Base-by-base conservation (phyloP, 1,140 invertebrate species). In the Antheraea pernyi region DNA sequence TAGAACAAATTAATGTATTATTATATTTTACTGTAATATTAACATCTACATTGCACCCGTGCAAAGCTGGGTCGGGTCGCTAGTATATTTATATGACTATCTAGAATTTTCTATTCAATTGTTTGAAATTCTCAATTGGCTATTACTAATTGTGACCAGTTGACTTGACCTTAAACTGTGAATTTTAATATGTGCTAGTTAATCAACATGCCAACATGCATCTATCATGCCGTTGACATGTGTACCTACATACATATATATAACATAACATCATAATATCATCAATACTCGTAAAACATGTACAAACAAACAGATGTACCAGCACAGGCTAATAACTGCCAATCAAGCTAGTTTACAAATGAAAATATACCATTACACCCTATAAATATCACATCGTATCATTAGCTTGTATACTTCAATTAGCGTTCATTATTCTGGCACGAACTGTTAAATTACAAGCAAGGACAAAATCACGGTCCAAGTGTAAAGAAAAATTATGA, bases 331-430 rank as follows among this genome's bases (percentile, higher is more conserved):
- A 69, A 70, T 74, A 73, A 78, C 70, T 73, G 64, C 65, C 78
- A 76, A 74, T 76, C 75, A 75, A 80, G 67, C 72, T 70, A 64
- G 65, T 73, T 73, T 70, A 74, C 75, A 68, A 75, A 75, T 81
- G 72, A 68, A 74, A 75, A 77, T 72, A 67, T 69, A 70, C 71
- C 70, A 73, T 37, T 63, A 67, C 71, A 48, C 67, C 67, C 16
- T 69, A 63, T 69, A 71, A 39, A 73, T 70, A 69, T 36, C 19
- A 39, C 18, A 30, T 16, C 16, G 18, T 60, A 65, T 68, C 46
- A 16, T 65, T 63, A 64, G 58, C 46, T 42, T 64, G 46, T 65
- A 58, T 60, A 72, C 66, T 67, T 59, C 70, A 76, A 76, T 79
- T 79, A 79, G 42, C 68, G 68, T 72, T 65, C 69, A 71, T 69